A percentile compares a stretch with the other conserved stretches of the same genome.
Evolutionary conservation across 30 jellyfish, hydroid and myxozoan genomes (phyloP).

Genomic region (Turritopsis dohrnii): DNA sequence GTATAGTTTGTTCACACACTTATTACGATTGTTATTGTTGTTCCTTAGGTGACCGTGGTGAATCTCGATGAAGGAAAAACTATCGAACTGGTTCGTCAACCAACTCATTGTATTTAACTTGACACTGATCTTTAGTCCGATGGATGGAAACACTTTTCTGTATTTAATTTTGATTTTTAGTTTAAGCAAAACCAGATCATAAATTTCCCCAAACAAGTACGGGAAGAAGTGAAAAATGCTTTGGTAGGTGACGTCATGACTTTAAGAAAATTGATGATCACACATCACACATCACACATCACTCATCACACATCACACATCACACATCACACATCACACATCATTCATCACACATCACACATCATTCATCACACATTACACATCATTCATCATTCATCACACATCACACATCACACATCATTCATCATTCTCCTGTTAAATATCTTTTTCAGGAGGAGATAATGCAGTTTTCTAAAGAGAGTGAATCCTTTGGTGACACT

Average conservation of each 20-base stretch:
- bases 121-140: too few species aligned
- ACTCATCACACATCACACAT: too few species aligned
- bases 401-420: too few species aligned
- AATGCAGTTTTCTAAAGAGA: background rate
- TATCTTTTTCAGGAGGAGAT: slow-evolving; percentile 7
- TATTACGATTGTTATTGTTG: background rate
- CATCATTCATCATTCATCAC: too few species aligned
- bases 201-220: slow-evolving; percentile 22
- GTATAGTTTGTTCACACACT: too few species aligned
- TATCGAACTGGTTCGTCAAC: slow-evolving; percentile 24
- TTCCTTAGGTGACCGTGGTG: slow-evolving; percentile 43
- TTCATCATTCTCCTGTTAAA: too few species aligned
- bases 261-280: too few species aligned
- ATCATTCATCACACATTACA: too few species aligned
- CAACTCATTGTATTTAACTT: background rate
- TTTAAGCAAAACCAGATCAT: background rate
- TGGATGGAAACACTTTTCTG: background rate
- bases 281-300: too few species aligned
- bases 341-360: too few species aligned
- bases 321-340: too few species aligned
- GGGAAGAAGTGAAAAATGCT: background rate
- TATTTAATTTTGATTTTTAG: background rate
- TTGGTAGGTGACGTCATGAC: background rate
- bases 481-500: background rate
- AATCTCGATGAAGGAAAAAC: slow-evolving; percentile 42